These are phyloP conservation scores for Emesis castigata DNA, from an alignment of 2,888 invertebrate genomes.

Conservation along the genomic window DNA sequence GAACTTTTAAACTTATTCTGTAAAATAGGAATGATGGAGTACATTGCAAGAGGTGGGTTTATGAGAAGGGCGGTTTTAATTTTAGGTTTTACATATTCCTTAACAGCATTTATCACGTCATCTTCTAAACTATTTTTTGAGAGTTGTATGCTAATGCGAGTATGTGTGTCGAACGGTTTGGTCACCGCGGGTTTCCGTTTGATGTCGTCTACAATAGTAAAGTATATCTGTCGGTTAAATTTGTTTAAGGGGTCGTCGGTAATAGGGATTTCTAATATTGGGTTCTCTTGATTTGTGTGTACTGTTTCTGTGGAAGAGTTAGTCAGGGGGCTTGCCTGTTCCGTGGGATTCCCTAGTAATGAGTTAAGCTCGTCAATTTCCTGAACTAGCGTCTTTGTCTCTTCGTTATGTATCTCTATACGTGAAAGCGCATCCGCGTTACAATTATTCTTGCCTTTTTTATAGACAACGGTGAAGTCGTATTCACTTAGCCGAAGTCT, in stretches of 20 bases:
- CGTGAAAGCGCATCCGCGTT: constrained; percentile 45
- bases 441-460: constrained; percentile 37
- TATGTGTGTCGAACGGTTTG: background rate
- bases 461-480: constrained; percentile 3
- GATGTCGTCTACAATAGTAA: background rate
- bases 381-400: background rate
- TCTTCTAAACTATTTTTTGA: too few relatives aligned
- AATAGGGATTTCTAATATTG: constrained; percentile 19
- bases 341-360: background rate
- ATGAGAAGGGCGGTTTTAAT: background rate
- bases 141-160: too few relatives aligned
- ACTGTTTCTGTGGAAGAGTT: constrained; percentile 14
- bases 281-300: constrained; percentile 33
- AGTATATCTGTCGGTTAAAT: background rate
- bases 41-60: background rate
- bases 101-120: background rate
- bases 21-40: background rate
- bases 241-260: background rate
- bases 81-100: background rate
- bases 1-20: background rate
- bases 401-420: constrained; percentile 32
- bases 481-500: background rate
- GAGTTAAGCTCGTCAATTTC: background rate
- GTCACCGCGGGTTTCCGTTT: background rate
- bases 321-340: background rate